Percentiles rank a stretch among this genome's conserved stretches.
Conservation (phyloP, 1,140 invertebrate species). For the Sycobia sp. region DNA sequence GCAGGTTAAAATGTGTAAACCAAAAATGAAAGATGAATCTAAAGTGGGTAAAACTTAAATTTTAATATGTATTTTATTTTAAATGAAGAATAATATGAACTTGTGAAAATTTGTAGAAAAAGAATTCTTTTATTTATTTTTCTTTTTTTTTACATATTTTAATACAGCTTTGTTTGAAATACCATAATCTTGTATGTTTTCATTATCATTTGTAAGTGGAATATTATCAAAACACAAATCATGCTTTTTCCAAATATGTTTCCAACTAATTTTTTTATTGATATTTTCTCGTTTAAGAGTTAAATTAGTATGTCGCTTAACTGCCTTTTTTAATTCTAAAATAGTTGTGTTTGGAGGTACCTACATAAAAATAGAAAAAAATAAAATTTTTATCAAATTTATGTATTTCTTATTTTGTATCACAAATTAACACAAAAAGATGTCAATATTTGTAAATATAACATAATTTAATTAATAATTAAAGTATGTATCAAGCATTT, state of each 20-base stretch:
- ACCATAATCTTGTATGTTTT: slow-evolving; percentile 55
- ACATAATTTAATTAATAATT: not conserved
- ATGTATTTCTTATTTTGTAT: no score
- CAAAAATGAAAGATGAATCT: slow-evolving; percentile 17
- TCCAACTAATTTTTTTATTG: slow-evolving; percentile 57
- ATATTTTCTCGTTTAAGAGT: slow-evolving; percentile 50
- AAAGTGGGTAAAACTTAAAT: not conserved
- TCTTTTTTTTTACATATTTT: slow-evolving; percentile 47
- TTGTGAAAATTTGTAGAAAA: not conserved
- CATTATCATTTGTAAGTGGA: slow-evolving; percentile 44
- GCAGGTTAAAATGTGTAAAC: slow-evolving; percentile 37
- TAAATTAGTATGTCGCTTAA: slow-evolving; percentile 53
- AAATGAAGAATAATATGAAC: not conserved
- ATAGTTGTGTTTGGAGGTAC: slow-evolving; percentile 53
- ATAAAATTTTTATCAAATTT: slow-evolving; percentile 7
- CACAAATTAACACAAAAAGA: not conserved
- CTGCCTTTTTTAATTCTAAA: slow-evolving; percentile 54
- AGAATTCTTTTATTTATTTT: slow-evolving; percentile 43
- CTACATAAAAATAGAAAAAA: slow-evolving; percentile 43
- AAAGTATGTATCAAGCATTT: no score
- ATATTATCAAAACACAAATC: slow-evolving; percentile 45
- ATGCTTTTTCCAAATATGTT: slow-evolving; percentile 57
- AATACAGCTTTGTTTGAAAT: slow-evolving; percentile 51
- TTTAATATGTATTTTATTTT: not conserved
- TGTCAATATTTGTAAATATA: not conserved